Evolutionary conservation across 2,113 vertebrate species (phyloP).

Genomic region (Clarias macrocephalus): DNA sequence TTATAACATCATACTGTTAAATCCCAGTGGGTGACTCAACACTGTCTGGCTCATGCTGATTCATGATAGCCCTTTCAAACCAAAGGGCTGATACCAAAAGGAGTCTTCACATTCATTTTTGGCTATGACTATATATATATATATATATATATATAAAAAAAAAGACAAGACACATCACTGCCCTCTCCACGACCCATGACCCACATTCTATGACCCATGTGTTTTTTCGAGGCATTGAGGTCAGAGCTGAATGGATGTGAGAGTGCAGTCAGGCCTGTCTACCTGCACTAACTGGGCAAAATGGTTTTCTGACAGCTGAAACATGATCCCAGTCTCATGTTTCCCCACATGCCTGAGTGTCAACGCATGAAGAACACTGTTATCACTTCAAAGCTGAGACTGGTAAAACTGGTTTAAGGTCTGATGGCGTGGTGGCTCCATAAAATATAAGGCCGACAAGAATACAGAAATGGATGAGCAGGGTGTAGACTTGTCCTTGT

Average conservation of each 20-base stretch:
- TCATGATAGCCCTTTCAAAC: constrained; percentile 18
- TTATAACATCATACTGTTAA: constrained; percentile 44
- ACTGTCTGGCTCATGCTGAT: constrained; percentile 32
- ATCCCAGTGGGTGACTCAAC: constrained; percentile 39
- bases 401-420: constrained; percentile 25
- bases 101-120: neutral
- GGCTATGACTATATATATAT: too few relatives aligned
- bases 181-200: constrained; percentile 1
- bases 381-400: constrained; percentile 27
- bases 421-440: neutral
- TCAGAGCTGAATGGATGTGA: constrained; percentile 28
- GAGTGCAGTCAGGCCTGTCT: constrained; percentile 13
- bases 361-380: constrained; percentile 18
- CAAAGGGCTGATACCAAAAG: constrained; percentile 28
- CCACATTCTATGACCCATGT: neutral
- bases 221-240: neutral
- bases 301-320: constrained; percentile 24
- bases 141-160: too few relatives aligned
- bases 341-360: constrained; percentile 15
- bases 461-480: neutral
- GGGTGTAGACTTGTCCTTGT: neutral
- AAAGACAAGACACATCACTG: neutral
- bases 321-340: neutral
- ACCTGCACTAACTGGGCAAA: neutral
- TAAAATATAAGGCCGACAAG: neutral